These are phyloP conservation scores for Ceratina japonica DNA, from an alignment of 1,140 invertebrate genomes.

Conservation along the genomic window DNA sequence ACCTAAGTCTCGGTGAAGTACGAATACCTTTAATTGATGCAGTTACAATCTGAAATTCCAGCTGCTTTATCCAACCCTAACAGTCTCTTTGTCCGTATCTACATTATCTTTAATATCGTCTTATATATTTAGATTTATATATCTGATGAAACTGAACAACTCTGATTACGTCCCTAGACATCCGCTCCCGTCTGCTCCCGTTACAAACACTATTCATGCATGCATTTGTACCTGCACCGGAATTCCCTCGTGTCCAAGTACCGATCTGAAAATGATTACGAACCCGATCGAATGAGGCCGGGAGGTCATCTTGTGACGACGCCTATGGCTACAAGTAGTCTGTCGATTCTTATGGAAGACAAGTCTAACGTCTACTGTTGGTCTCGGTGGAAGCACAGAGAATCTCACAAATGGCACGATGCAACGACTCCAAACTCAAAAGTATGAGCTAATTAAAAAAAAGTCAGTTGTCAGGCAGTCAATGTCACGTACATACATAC, in stretches of 20 bases:
- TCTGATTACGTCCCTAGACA: constrained; percentile 56
- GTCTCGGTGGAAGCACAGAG: constrained; percentile 65
- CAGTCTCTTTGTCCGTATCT: constrained; percentile 37
- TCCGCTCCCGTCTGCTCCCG: constrained; percentile 41
- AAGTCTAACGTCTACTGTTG: constrained; percentile 58
- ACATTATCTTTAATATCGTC: constrained; percentile 50
- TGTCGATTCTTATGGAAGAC: constrained; percentile 59
- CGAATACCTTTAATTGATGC: constrained; percentile 58
- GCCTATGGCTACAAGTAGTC: constrained; percentile 61
- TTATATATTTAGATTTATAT: constrained; percentile 42
- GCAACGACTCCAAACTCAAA: constrained; percentile 72
- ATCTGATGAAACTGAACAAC: constrained; percentile 40
- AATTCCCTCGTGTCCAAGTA: constrained; percentile 56
- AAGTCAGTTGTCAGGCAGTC: constrained; percentile 73
- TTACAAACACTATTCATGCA: constrained; percentile 58
- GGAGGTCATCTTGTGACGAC: constrained; percentile 57
- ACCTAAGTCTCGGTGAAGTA: constrained; percentile 62
- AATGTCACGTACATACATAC: constrained; percentile 69
- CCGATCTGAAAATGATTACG: constrained; percentile 51
- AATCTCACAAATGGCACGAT: constrained; percentile 66
- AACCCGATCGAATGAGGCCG: constrained; percentile 54
- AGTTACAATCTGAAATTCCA: constrained; percentile 60
- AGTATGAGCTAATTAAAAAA: constrained; percentile 76
- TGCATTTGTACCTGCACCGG: constrained; percentile 62
- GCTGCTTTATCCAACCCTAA: constrained; percentile 44